Percentiles rank a stretch among this genome's conserved stretches.
Conservation (phyloP, 2,888 invertebrate species). For the Scelioninae gen. 2 region DNA sequence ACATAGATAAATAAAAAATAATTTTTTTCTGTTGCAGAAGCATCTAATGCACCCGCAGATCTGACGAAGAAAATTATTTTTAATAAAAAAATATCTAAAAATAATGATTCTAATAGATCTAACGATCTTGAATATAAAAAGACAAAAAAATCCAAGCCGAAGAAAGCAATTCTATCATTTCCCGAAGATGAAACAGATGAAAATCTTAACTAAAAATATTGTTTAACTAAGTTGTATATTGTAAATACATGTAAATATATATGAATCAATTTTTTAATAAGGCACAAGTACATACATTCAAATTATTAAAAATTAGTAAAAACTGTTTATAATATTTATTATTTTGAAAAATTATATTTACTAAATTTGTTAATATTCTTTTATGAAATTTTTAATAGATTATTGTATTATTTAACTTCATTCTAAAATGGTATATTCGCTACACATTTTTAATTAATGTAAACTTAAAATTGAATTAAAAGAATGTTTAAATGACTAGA, state of each 20-base stretch:
- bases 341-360: too few species aligned
- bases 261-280: too few species aligned
- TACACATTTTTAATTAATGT: too few species aligned
- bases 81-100: constrained; percentile 62
- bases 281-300: too few species aligned
- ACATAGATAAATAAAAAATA: background rate
- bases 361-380: too few species aligned
- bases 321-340: too few species aligned
- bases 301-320: too few species aligned
- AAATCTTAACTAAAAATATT: background rate
- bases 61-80: constrained; percentile 79
- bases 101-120: constrained; percentile 60
- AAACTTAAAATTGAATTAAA: too few species aligned
- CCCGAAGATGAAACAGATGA: constrained; percentile 69
- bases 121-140: constrained; percentile 41
- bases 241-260: background rate
- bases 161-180: constrained; percentile 69
- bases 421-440: too few species aligned
- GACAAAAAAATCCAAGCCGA: constrained; percentile 63
- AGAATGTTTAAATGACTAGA: too few species aligned
- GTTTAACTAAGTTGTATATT: constrained; percentile 6
- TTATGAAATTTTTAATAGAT: too few species aligned
- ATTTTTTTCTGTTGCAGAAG: constrained; percentile 75
- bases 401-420: too few species aligned
- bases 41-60: constrained; percentile 79